Evolutionary conservation across 2,797 vertebrate species (phyloP).

Genomic region (Selene dorsalis): DNA sequence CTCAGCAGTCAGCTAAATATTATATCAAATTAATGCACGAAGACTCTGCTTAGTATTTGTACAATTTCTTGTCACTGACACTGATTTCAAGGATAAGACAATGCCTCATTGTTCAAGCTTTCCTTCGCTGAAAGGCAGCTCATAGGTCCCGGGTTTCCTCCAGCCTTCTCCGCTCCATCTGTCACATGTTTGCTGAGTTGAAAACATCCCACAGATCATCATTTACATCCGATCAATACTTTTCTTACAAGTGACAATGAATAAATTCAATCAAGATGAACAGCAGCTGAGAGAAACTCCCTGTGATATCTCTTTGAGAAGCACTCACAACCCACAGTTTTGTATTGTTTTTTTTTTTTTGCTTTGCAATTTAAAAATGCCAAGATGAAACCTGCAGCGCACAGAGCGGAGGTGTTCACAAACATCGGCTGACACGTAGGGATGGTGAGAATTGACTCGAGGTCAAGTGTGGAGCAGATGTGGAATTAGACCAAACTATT

Average conservation of each 20-base stretch:
- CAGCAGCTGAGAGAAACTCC: conserved; percentile 38
- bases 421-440: conserved; percentile 21
- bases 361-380: conserved; percentile 1
- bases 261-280: conserved; percentile 39
- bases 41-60: background rate
- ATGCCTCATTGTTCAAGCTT: background rate
- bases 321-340: background rate
- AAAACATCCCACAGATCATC: conserved; percentile 59
- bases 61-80: background rate
- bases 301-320: conserved; percentile 27
- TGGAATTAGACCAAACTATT: conserved; percentile 47
- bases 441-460: conserved; percentile 35
- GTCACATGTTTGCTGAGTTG: conserved; percentile 40
- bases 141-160: conserved; percentile 1
- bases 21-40: background rate
- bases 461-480: conserved; percentile 50
- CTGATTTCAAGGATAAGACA: background rate
- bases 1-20: background rate
- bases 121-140: background rate
- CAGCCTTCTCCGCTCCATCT: conserved; percentile 29
- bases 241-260: conserved; percentile 44
- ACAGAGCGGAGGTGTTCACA: background rate
- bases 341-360: conserved; percentile 1
- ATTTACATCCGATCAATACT: conserved; percentile 61
- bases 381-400: background rate